Base-by-base conservation (phyloP, 1,140 invertebrate genomes). In the Anthonomus grandis region DNA sequence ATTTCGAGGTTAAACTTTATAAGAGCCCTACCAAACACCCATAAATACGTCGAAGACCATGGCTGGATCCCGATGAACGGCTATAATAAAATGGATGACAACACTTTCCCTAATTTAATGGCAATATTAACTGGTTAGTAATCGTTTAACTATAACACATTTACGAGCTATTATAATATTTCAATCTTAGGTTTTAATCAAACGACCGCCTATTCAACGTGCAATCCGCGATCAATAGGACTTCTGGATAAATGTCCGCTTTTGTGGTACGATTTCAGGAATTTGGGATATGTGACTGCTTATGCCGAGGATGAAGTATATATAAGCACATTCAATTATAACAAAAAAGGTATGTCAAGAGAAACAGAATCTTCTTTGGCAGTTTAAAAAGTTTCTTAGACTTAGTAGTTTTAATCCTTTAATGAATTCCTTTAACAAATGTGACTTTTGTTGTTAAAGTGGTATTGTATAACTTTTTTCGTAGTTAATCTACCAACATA, bases 81-180 rank as follows among this genome's bases (percentile, higher is more conserved):
- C 0, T 86, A 84, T 65, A 84, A 81, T 56, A 86, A 86, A 71
- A 78, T 84, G 60, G 89, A 81, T 3, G 87, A 89, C 62, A 91
- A 91, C 60, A 91, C 88, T 0, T 91, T 87, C 69, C 87, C 89
- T 0, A 93, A 93, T 72, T 67, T 92, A 18, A 86, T 92, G 79
- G 85, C 89, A 0, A 73, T 87, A 9, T 74, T 91, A 22, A 86
- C 84, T 3, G 90, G 57, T 59, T 34, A 38, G 48, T 48, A 15
- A 10, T n/a, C n/a, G n/a, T 41, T 41, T 41, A 19, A 13, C 15
- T 8, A 46, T 46, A 22, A 46, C 15, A 21, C 9, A 21, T 8
- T 9, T 25, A 23, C 4, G 6, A 5, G 17, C 42, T 6, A 10
- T 19, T 19, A 21, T 23, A 46, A 46, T 21, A 19, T n/a, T 18